phyloP scores from a whole-genome alignment of 2,797 vertebrate genomes.

The Eulemur rubriventer region DNA sequence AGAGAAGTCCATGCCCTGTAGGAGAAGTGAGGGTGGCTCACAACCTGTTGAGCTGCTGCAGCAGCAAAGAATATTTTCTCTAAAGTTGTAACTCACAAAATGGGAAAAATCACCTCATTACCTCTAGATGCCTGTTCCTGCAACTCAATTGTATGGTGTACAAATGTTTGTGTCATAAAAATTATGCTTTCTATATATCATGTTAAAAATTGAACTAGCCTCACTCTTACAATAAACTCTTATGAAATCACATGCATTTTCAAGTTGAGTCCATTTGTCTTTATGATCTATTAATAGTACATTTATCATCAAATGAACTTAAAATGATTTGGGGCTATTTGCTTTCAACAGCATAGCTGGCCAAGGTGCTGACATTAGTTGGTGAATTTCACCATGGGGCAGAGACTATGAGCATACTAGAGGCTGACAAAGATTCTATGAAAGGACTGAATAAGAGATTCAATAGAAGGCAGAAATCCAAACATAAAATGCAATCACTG shows the following conservation, averaged over 20 bases:
- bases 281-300: background rate
- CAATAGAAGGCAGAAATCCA: background rate
- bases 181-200: conserved; percentile 38
- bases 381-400: background rate
- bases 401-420: background rate
- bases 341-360: background rate
- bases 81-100: background rate
- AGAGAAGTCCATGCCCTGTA: background rate
- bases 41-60: background rate
- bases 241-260: conserved; percentile 1
- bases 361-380: background rate
- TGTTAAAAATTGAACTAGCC: conserved; percentile 37
- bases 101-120: conserved; percentile 61
- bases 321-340: background rate
- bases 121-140: background rate
- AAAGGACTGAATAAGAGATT: background rate
- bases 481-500: background rate
- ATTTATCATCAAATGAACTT: conserved; percentile 25
- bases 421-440: background rate
- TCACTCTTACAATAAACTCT: background rate
- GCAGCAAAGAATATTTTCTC: background rate
- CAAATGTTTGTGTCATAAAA: conserved; percentile 58
- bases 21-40: background rate
- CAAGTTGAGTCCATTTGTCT: conserved; percentile 46
- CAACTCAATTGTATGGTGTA: background rate